phyloP scores from a whole-genome alignment of 23 tunicate species.

The Pegea sp. region DNA sequence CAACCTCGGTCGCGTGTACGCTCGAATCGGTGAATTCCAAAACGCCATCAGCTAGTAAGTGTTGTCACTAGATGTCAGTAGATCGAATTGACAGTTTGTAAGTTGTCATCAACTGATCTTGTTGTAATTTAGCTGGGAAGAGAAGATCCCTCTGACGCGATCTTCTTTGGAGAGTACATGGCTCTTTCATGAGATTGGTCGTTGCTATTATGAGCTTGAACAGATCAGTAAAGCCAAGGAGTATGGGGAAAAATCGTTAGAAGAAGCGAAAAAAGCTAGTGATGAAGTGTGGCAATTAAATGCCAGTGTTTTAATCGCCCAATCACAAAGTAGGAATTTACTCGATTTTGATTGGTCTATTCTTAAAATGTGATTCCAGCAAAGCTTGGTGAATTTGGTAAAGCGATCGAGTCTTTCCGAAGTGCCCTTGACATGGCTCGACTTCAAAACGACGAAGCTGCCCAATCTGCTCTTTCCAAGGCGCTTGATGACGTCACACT shows the following conservation, averaged over 20 bases:
- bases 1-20: slow-evolving; percentile 81
- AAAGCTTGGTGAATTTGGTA: slow-evolving; percentile 37
- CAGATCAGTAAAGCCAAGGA: slow-evolving; percentile 36
- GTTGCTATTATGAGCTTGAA: slow-evolving; percentile 69
- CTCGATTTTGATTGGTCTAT: background rate
- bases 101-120: too few relatives aligned
- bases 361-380: slow-evolving; percentile 5
- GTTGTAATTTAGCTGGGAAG: slow-evolving; percentile 49
- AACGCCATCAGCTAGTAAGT: slow-evolving; percentile 83
- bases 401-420: slow-evolving; percentile 51
- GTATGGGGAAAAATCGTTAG: slow-evolving; percentile 54
- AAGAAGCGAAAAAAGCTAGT: slow-evolving; percentile 72
- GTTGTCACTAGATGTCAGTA: background rate
- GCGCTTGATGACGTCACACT: slow-evolving; percentile 60
- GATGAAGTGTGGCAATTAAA: slow-evolving; percentile 88
- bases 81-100: too few relatives aligned
- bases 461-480: slow-evolving; percentile 65
- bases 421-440: slow-evolving; percentile 46
- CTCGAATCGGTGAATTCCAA: slow-evolving; percentile 70
- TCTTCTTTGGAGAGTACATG: slow-evolving; percentile 83
- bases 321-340: slow-evolving; percentile 46
- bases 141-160: slow-evolving; percentile 68
- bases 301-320: slow-evolving; percentile 82
- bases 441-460: slow-evolving; percentile 40
- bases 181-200: slow-evolving; percentile 85